These are phyloP conservation scores for Balearica regulorum DNA, from an alignment of 2,797 vertebrate species.

Conservation along the genomic window DNA sequence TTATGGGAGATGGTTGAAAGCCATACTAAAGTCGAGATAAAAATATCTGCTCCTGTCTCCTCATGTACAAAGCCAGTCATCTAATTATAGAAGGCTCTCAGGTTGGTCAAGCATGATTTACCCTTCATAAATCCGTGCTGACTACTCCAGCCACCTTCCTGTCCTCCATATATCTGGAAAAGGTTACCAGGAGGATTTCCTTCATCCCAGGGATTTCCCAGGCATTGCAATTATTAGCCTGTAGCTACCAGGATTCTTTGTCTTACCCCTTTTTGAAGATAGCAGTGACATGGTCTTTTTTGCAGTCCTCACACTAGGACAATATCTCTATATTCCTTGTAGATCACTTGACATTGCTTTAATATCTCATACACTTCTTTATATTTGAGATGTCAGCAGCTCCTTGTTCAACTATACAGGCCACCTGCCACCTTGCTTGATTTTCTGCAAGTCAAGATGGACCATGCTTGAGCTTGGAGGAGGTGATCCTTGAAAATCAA, in stretches of 20 bases:
- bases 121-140: neutral
- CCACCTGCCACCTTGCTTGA: neutral
- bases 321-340: neutral
- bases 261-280: neutral
- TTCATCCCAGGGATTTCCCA: neutral
- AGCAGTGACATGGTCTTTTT: neutral
- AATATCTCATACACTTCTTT: neutral
- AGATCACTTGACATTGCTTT: neutral
- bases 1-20: neutral
- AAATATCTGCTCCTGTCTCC: neutral
- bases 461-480: neutral
- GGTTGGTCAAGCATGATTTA: neutral
- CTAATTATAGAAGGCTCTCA: neutral
- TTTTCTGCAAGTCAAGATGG: neutral
- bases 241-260: neutral
- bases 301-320: neutral
- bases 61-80: neutral
- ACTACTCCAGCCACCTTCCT: neutral
- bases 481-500: neutral
- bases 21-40: neutral
- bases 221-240: neutral
- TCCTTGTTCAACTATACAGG: neutral
- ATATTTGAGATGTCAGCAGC: neutral
- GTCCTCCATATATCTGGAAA: neutral
- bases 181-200: neutral